Evolutionary conservation across 2,888 invertebrate species (phyloP), one percentile per base, ranked within the genome.

Genomic region (Tricholauxania praeusta): DNA sequence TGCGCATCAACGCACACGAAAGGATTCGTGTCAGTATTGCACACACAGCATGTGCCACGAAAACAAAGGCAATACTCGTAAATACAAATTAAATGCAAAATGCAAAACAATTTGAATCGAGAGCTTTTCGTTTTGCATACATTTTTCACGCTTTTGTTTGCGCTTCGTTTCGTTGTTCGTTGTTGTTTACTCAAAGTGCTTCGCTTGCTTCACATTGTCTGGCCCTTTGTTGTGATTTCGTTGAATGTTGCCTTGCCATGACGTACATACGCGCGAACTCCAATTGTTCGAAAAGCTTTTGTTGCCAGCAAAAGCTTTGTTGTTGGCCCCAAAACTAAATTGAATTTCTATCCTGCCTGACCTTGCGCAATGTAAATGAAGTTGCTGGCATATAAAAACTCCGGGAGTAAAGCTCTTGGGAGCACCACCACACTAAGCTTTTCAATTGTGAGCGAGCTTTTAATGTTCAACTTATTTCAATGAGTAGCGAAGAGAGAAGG

Each of bases 371-470:
- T 48, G 57, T 19, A 19, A 17, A 48, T 48, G 52, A 22, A 59
- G 62, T 52, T 53, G 65, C n/a, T 57, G 59, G 62, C 71, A 57
- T 82, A 81, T 74, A 80, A 75, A 79, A 80, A 82, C 83, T 82
- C 81, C 83, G 72, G 83, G 83, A 82, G 82, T 73, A 51, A 79
- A 81, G 81, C 83, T 82, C 78, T 78, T n/a, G 14, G 2, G 57
- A 8, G 19, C 15, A 63, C 12, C 65, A 12, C 1, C 48, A 14
- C 4, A 55, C 12, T 1, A 47, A 67, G 65, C 64, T 39, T 39
- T 39, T 39, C 39, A 39, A 39, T 39, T 39, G 10, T 10, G 39
- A 39, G 39, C 39, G 39, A 39, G 39, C 39, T 39, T 39, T 39
- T 39, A 7, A 10, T 10, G 10, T 10, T 39, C 10, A 39, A 39